Base-by-base conservation (phyloP, 2,888 invertebrate genomes). In the Rosalia funebris region DNA sequence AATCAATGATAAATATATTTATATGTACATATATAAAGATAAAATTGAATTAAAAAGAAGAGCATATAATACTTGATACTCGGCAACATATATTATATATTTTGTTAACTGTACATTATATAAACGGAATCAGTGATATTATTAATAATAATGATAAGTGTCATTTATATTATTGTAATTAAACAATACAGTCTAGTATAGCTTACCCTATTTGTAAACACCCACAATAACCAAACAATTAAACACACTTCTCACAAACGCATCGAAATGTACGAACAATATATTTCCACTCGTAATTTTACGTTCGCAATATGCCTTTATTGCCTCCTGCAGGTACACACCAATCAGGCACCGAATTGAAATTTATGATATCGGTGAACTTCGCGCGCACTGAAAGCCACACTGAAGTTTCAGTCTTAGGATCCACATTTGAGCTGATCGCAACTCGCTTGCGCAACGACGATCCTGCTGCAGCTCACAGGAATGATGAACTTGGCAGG, bases 391-490 rank as follows among this genome's bases (percentile, higher is more conserved):
- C 59, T 70, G 71, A 66, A 75, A 74, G 71, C 76, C 73, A 73
- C 75, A 77, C 76, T 76, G 77, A 76, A 74, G 65, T 75, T 74
- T 62, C 14, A 10, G 69, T 66, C 71, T 72, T 69, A 68, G 69
- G 65, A 60, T 57, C 65, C 64, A 65, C 65, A 39, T 56, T 53
- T 44, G 53, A 55, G 34, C 50, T 7, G 37, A n/a, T 20, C 9
- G 2, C 7, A 46, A n/a, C 32, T 17, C 63, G 63, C 59, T 14
- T 57, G 62, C 54, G 63, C 46, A n/a, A 7, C 41, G 1, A 17
- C 25, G 41, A 19, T 32, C 55, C 56, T 55, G 55, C 58, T 58
- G 55, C 55, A 58, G 55, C 42, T 48, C 20, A 44, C 47, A 50
- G 63, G 50, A 63, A 16, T 53, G 59, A 63, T 48, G 53, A 57